A percentile compares a stretch with the other conserved stretches of the same genome.
Conservation (phyloP, 2,888 invertebrate genomes). For the Halictus quadricinctus region DNA sequence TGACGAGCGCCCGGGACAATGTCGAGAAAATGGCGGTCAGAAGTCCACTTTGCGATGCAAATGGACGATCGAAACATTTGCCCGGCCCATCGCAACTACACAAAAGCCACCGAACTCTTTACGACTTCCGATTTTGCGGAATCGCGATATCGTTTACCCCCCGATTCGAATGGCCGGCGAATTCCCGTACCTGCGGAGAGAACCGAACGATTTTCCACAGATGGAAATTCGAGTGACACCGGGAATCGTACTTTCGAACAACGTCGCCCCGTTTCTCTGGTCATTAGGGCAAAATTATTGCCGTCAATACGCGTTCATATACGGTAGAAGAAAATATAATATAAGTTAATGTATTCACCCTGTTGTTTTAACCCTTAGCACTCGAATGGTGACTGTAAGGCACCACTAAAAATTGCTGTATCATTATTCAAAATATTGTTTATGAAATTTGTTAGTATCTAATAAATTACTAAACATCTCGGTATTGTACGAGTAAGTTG, state of each 20-base stretch:
- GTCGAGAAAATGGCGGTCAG: conserved; percentile 13
- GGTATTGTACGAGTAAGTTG: too few relatives aligned
- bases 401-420: too few relatives aligned
- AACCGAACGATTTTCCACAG: neutral
- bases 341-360: too few relatives aligned
- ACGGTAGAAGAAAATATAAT: neutral
- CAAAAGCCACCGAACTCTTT: conserved; percentile 1
- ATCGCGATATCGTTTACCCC: neutral
- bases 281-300: neutral
- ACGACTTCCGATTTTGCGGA: conserved; percentile 8
- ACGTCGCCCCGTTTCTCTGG: neutral
- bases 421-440: too few relatives aligned
- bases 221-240: neutral
- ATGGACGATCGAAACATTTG: conserved; percentile 9
- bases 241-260: neutral
- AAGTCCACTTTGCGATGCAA: conserved; percentile 16
- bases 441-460: too few relatives aligned
- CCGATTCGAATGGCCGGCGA: neutral
- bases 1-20: conserved; percentile 11
- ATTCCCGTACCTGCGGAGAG: neutral
- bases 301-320: neutral
- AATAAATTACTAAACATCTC: too few relatives aligned
- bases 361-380: too few relatives aligned
- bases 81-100: conserved; percentile 4
- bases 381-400: too few relatives aligned